These are phyloP conservation scores for Drosophila mimica DNA, from an alignment of 2,888 invertebrate genomes.

Conservation along the genomic window DNA sequence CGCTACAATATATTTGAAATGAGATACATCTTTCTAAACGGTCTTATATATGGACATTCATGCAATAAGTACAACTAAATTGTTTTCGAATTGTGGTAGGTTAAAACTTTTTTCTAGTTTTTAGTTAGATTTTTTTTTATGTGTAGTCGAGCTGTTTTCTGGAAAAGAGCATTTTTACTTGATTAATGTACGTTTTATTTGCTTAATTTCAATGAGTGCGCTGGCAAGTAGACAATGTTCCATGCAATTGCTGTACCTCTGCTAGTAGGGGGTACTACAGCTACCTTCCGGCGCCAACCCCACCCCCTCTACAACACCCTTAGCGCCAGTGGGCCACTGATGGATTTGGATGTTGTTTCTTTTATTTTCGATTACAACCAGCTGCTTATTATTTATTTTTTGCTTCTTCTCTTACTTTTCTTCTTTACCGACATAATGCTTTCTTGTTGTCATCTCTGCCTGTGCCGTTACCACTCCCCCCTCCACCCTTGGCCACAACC, in stretches of 20 bases:
- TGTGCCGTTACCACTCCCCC: background rate
- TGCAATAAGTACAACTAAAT: background rate
- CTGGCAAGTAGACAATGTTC: slow-evolving; percentile 9
- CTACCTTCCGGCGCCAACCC: background rate
- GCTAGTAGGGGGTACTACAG: background rate
- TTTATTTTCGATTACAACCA: slow-evolving; percentile 49
- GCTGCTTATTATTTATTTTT: slow-evolving; percentile 48
- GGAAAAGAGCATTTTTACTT: background rate
- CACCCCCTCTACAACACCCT: background rate
- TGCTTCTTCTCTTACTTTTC: background rate
- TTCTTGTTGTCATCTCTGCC: slow-evolving; percentile 31
- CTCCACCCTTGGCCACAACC: background rate
- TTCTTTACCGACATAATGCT: slow-evolving; percentile 38
- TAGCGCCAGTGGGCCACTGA: background rate
- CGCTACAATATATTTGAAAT: background rate
- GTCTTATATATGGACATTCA: background rate
- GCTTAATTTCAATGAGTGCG: background rate
- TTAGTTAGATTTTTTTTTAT: background rate
- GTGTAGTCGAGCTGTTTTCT: background rate
- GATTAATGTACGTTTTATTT: background rate
- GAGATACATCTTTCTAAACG: no score
- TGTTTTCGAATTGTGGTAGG: background rate
- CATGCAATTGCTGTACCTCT: slow-evolving; percentile 6
- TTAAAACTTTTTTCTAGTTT: background rate
- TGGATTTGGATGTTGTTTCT: slow-evolving; percentile 23